Evolutionary conservation across 2,797 vertebrate genomes (phyloP).

Genomic region (Cossypha dichroa): DNA sequence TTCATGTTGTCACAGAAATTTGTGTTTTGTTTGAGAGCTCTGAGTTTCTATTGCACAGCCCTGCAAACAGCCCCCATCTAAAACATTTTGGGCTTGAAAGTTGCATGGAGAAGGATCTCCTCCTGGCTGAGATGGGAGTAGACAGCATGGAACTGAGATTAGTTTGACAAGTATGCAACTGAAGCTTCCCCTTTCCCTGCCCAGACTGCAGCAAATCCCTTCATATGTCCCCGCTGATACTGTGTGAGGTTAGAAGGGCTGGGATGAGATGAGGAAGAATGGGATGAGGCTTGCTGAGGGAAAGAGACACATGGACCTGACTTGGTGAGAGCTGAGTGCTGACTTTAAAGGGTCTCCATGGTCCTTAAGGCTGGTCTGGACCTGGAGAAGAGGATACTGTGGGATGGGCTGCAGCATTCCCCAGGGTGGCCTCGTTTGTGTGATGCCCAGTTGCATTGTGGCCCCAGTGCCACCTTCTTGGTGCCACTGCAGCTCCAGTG

Average conservation of each 20-base stretch:
- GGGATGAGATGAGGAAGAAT: neutral
- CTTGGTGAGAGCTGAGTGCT: neutral
- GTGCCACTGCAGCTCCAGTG: neutral
- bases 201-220: neutral
- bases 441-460: neutral
- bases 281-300: neutral
- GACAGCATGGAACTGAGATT: neutral
- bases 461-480: neutral
- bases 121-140: neutral
- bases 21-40: neutral
- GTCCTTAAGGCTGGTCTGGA: neutral
- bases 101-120: neutral
- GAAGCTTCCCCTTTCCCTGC: neutral
- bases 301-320: neutral
- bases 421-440: neutral
- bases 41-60: neutral
- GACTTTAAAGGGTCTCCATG: neutral
- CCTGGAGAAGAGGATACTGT: neutral
- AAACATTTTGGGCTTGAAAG: neutral
- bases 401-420: rapidly evolving
- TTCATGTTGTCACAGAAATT: neutral
- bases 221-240: neutral
- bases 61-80: neutral
- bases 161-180: neutral
- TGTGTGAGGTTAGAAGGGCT: neutral